Base-by-base conservation (phyloP, 2,113 vertebrate genomes). In the Percopsis transmontana region DNA sequence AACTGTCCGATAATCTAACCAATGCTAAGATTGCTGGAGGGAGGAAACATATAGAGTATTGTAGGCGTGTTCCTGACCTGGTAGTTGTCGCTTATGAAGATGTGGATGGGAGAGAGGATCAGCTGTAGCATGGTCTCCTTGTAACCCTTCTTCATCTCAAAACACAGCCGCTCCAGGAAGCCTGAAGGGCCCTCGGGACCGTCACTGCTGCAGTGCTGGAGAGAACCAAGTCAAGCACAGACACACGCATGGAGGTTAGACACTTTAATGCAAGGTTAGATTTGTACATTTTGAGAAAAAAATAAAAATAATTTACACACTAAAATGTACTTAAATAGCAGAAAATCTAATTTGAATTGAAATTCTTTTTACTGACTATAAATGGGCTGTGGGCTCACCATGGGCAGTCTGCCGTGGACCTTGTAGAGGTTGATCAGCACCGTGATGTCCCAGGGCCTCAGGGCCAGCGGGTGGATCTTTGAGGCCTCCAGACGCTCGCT, bases 81-180 rank as follows among this genome's bases (percentile, higher is more conserved):
- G 65, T 95, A 98, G 90, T 89, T 97, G 83, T 99, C 97, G 66
- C 94, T 97, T 84, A 98, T 67, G 76, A 98, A 99, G 62, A 99
- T 90, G 80, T 95, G 95, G 62, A 98, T 61, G 38, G 97, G 97
- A 23, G 97, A 99, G 18, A 99, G 84, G 12, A 99, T 92, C 66
- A 99, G 94, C 33, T 99, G 97, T 56, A 99, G 91, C 91, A 96
- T 93, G 2, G 97, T 99, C 88, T 99, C 97, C 72, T 93, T 94
- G 89, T 96, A 96, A 44, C 96, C 94, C 79, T 99, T 99, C 79
- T 98, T 99, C 97, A 99, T 99, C 88, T 99, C 97, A 51, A 99
- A 99, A 65, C 97, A 99, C 0, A 99, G 79, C 12, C 96, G 94
- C 86, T 99, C 97, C 88, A 99, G 80, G 80, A 95, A 98, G 67